phyloP scores from a whole-genome alignment of 2,113 vertebrate species.

The Neopipo cinnamomea region DNA sequence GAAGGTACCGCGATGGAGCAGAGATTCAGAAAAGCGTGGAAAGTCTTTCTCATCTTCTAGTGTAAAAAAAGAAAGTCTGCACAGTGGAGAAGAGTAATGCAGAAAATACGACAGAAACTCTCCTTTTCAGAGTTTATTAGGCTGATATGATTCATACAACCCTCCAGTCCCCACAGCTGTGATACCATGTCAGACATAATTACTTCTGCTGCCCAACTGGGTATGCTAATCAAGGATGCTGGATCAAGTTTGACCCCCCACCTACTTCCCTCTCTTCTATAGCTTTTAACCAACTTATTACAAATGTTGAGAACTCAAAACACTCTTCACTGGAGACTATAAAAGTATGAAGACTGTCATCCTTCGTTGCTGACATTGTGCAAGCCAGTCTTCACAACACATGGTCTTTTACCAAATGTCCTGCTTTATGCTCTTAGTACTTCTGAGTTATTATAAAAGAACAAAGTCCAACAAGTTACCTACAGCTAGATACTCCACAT shows the following conservation, averaged over 20 bases:
- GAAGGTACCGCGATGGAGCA: neutral
- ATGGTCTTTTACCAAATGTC: neutral
- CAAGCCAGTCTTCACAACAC: neutral
- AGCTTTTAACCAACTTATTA: neutral
- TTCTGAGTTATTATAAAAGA: neutral
- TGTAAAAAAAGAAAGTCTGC: neutral
- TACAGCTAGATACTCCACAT: neutral
- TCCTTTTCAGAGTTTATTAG: neutral
- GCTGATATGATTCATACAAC: neutral
- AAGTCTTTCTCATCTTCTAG: neutral
- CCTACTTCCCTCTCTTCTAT: neutral
- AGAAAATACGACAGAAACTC: neutral
- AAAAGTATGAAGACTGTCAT: neutral
- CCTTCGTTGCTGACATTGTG: neutral
- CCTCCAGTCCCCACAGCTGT: neutral
- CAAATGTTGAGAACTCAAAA: neutral
- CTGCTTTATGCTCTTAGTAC: neutral
- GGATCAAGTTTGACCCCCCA: neutral
- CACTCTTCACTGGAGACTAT: neutral
- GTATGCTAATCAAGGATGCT: conserved; percentile 6
- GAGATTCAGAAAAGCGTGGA: neutral
- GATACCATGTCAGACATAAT: neutral
- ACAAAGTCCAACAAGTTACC: neutral
- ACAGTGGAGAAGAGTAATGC: neutral
- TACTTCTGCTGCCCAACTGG: neutral